Conservation (phyloP, 2,888 invertebrate species). For the Cremastobaeus sp. region DNA sequence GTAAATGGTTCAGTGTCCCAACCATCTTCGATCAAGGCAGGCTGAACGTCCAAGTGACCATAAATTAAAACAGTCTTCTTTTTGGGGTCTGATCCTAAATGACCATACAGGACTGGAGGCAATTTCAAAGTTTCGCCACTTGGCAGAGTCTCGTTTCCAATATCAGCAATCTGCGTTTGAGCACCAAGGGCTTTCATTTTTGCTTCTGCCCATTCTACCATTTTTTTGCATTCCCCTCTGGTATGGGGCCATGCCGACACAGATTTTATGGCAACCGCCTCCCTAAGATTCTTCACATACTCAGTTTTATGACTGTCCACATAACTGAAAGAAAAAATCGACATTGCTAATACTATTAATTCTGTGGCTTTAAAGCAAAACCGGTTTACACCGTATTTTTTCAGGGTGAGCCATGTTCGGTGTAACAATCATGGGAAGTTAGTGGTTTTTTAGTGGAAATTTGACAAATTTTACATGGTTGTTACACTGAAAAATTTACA, state of each 20-base stretch:
- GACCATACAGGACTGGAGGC: slow-evolving; percentile 91
- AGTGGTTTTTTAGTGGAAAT: too few relatives aligned
- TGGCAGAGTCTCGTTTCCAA: slow-evolving; percentile 86
- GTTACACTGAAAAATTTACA: too few relatives aligned
- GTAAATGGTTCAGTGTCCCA: slow-evolving; percentile 99
- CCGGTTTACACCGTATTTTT: too few relatives aligned
- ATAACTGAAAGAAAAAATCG: slow-evolving; percentile 81
- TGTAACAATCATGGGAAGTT: too few relatives aligned
- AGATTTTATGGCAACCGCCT: slow-evolving; percentile 95
- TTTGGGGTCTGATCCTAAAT: slow-evolving; percentile 86
- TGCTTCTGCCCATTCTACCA: slow-evolving; percentile 90
- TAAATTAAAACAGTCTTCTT: slow-evolving; percentile 97
- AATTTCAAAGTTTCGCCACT: slow-evolving; percentile 86
- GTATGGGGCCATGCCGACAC: slow-evolving; percentile 95
- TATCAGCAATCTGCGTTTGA: slow-evolving; percentile 84
- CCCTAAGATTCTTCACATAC: slow-evolving; percentile 88
- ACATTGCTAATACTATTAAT: too few relatives aligned
- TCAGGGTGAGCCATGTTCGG: too few relatives aligned
- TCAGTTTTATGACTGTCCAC: slow-evolving; percentile 87
- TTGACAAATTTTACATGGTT: too few relatives aligned
- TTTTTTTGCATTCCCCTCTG: slow-evolving; percentile 88
- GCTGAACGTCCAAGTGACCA: slow-evolving; percentile 99
- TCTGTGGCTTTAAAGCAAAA: too few relatives aligned
- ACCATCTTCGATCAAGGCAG: slow-evolving; percentile 94
- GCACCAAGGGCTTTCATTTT: slow-evolving; percentile 86